A percentile compares a stretch with the other conserved stretches of the same genome.
Conservation (phyloP, 2,888 invertebrate species). For the Heliconius erato region DNA sequence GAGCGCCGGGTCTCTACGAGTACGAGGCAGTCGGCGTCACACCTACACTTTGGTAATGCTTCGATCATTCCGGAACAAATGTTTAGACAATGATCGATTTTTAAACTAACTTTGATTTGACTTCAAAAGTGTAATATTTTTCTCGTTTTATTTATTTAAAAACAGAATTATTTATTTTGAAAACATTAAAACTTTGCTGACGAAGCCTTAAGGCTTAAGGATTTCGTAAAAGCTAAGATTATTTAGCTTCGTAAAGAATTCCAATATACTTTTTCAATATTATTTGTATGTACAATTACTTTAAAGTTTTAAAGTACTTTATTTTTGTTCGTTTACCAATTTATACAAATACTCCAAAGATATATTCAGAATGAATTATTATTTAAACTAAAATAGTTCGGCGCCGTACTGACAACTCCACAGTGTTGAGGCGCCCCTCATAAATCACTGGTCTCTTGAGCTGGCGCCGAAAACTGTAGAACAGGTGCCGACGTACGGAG, state of each 20-base stretch:
- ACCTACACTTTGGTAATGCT: conserved; percentile 20
- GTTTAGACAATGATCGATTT: conserved; percentile 4
- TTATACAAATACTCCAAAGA: background rate
- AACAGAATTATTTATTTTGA: too few relatives aligned
- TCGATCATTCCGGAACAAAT: conserved; percentile 14
- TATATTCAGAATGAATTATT: conserved; percentile 8
- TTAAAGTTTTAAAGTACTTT: too few relatives aligned
- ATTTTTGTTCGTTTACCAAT: too few relatives aligned
- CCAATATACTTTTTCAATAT: too few relatives aligned
- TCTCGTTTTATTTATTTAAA: background rate
- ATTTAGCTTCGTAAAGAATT: too few relatives aligned
- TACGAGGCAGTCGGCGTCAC: conserved; percentile 9
- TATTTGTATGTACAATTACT: too few relatives aligned
- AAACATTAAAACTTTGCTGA: too few relatives aligned
- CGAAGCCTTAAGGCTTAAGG: too few relatives aligned
- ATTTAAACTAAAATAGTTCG: conserved; percentile 25
- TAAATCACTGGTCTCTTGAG: conserved; percentile 25
- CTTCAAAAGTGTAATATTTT: background rate
- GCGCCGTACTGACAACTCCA: conserved; percentile 24
- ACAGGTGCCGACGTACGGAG: conserved; percentile 28
- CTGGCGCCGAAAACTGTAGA: conserved; percentile 27
- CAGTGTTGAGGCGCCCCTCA: conserved; percentile 23
- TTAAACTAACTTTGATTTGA: conserved; percentile 4
- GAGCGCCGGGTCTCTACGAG: conserved; percentile 11
- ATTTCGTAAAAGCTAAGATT: too few relatives aligned